Evolutionary conservation across 2,797 vertebrate genomes (phyloP).

Genomic region (Notolabrus celidotus): DNA sequence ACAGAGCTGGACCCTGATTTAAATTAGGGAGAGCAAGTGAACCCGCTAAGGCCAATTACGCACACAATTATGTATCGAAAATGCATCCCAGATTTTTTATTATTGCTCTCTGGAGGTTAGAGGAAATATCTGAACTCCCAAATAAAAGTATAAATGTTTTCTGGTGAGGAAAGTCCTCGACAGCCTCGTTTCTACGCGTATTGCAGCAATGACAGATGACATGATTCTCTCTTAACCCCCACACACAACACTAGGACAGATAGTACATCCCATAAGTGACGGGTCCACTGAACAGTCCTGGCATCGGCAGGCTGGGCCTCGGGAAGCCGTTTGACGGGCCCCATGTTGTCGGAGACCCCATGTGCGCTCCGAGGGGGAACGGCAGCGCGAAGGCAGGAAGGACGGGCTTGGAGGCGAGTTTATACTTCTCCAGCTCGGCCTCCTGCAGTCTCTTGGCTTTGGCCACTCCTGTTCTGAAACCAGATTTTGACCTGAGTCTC

Average conservation of each 20-base stretch:
- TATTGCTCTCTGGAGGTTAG: constrained; percentile 11
- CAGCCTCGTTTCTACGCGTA: constrained; percentile 42
- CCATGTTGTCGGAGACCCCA: constrained; percentile 83
- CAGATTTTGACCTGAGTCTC: constrained; percentile 93
- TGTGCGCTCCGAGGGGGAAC: constrained; percentile 85
- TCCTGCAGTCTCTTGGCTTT: constrained; percentile 91
- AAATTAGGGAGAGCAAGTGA: constrained; percentile 14
- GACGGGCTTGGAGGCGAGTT: constrained; percentile 87
- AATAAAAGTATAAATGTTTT: constrained; percentile 24
- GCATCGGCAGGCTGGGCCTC: constrained; percentile 84
- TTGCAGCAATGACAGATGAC: constrained; percentile 41
- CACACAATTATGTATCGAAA: constrained; percentile 9
- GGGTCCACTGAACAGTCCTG: constrained; percentile 87
- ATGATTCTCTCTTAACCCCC: constrained; percentile 11
- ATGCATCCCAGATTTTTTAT: not conserved
- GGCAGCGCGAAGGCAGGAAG: constrained; percentile 88
- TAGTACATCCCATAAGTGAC: constrained; percentile 91
- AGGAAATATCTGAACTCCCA: constrained; percentile 14
- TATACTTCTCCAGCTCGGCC: constrained; percentile 89
- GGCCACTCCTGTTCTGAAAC: constrained; percentile 90
- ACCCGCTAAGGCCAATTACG: constrained; percentile 13
- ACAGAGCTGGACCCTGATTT: constrained; percentile 13
- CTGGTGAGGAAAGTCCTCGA: constrained; percentile 13
- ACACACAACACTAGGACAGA: constrained; percentile 81
- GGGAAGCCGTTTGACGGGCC: constrained; percentile 81